These are phyloP conservation scores for Papilio dardanus DNA, from an alignment of 1,140 invertebrate genomes.

Conservation along the genomic window DNA sequence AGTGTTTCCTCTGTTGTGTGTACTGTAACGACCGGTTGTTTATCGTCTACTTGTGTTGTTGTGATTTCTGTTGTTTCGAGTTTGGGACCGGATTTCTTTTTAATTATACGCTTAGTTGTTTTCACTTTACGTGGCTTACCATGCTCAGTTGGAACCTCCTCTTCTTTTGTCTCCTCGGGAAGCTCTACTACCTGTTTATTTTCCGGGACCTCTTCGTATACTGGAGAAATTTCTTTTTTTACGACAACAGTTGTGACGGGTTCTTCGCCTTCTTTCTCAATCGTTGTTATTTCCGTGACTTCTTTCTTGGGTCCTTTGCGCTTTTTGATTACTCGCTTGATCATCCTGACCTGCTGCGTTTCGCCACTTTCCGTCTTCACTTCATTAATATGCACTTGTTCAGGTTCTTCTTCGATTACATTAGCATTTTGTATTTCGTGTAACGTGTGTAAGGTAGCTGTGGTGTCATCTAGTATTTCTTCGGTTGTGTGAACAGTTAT, in stretches of 20 bases:
- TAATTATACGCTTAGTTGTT: no score
- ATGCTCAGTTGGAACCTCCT: no score
- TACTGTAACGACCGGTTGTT: no score
- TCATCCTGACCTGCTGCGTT: slow-evolving; percentile 62
- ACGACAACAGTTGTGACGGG: slow-evolving; percentile 46
- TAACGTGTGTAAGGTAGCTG: slow-evolving; percentile 34
- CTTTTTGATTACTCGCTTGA: slow-evolving; percentile 67
- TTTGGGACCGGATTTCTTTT: no score
- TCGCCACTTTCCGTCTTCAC: slow-evolving; percentile 62
- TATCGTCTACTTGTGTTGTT: no score
- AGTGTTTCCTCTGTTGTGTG: no score
- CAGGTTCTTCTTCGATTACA: slow-evolving; percentile 63
- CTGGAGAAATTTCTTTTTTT: no score
- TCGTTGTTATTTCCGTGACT: slow-evolving; percentile 39
- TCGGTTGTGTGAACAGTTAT: slow-evolving; percentile 44
- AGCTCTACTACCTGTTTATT: no score
- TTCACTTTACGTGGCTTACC: no score
- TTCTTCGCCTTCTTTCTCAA: slow-evolving; percentile 73
- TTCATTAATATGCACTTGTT: slow-evolving; percentile 69
- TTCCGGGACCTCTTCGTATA: no score
- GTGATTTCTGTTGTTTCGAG: no score
- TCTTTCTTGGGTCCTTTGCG: slow-evolving; percentile 62
- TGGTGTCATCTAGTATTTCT: slow-evolving; percentile 49
- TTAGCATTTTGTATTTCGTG: slow-evolving; percentile 54
- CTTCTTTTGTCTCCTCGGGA: no score